Evolutionary conservation across 53 echinoderm and acorn worm species (phyloP), one percentile per base, ranked within the genome.

Genomic region (Stichopus horrens): DNA sequence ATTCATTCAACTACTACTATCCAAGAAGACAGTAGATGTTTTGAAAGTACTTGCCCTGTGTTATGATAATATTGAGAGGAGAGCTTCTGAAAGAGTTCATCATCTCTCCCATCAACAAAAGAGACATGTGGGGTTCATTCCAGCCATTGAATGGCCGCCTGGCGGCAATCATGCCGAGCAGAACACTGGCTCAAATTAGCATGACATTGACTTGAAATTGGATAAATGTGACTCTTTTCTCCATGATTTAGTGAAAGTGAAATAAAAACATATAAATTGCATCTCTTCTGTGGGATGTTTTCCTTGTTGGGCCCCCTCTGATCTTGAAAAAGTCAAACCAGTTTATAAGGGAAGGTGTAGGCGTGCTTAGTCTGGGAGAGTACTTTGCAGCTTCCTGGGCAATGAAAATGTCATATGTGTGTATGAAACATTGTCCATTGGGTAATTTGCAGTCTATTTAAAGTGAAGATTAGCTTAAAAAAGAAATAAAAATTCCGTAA

Each of bases 141-240:
- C 58, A 20, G 57, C 4, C 16, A 57, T 81, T 0, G 22, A n/a
- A 22, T 21, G 56, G 55, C 18, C 71, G 52, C 58, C 79, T 10
- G 57, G 81, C 57, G 22, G 81, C 21, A 58, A 55, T 58, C 57
- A 81, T 56, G 21, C 16, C 54, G 79, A 13, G 58, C 71, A 81
- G 57, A 53, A 81, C 56, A 58, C 58, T 56, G 57, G 58, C 21
- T 56, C 58, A 81, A 81, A 81, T 81, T 81, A 81, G 57, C 81
- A 11, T 81, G 81, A 57, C 81, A 81, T 81, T 81, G 81, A 9
- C 22, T 56, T 58, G 57, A 81, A 81, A 81, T 81, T 81, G 58
- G 53, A 81, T 81, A 81, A 81, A 81, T 81, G 20, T 81, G 81
- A 21, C n/a, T 81, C 58, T 20, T 19, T 13, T 18, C 5, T 2